phyloP scores from a whole-genome alignment of 2,797 vertebrate genomes.

The Intellagama lesueurii region DNA sequence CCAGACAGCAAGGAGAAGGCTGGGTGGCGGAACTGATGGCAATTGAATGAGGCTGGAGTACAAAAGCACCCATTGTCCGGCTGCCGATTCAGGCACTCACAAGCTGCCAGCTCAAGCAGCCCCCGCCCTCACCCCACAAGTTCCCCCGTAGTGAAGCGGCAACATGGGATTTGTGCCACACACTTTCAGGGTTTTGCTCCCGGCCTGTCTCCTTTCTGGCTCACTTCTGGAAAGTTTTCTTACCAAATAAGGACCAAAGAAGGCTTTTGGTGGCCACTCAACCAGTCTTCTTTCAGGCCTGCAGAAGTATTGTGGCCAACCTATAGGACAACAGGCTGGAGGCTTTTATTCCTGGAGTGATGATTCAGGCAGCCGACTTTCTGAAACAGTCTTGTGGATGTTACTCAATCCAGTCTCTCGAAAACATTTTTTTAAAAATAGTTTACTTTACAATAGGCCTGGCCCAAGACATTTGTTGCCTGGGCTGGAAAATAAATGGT shows the following conservation, averaged over 20 bases:
- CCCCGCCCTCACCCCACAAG: background rate
- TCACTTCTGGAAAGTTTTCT: background rate
- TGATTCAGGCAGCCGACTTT: background rate
- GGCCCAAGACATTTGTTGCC: background rate
- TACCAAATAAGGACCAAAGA: background rate
- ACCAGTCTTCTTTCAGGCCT: too few species aligned
- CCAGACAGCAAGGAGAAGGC: conserved; percentile 23
- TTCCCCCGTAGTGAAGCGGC: background rate
- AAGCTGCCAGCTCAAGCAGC: conserved; percentile 29
- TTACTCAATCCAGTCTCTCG: too few species aligned
- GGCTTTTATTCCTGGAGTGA: too few species aligned
- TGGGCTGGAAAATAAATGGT: background rate
- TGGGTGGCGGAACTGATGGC: conserved; percentile 34
- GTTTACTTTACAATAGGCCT: background rate
- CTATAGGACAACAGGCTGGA: background rate
- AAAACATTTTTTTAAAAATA: background rate
- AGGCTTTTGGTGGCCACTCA: background rate
- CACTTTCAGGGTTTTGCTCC: background rate
- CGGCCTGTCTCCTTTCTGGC: background rate
- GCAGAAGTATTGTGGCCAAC: background rate
- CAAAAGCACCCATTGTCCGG: conserved; percentile 34
- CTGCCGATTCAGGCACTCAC: background rate
- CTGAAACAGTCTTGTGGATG: background rate
- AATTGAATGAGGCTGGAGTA: conserved; percentile 27
- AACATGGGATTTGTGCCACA: conserved; percentile 25